Evolutionary conservation across 2,888 invertebrate genomes (phyloP).

Genomic region (Mesorhabditis spiculigera): DNA sequence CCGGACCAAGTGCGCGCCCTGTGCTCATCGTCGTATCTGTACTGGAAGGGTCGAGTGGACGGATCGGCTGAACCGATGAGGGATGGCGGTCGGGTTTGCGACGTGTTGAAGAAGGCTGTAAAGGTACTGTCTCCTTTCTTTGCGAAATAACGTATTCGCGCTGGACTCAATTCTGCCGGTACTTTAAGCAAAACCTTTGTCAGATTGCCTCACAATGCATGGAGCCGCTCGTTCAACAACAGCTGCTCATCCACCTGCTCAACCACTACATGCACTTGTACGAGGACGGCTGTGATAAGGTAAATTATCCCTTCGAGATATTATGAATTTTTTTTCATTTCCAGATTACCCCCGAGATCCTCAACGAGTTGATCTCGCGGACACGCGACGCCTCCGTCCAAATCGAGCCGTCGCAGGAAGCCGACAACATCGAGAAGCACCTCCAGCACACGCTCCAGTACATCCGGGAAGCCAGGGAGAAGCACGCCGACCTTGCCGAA

Average conservation of each 20-base stretch:
- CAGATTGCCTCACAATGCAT: constrained; percentile 90
- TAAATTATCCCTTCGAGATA: constrained; percentile 46
- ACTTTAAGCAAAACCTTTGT: constrained; percentile 4
- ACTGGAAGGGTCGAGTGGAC: constrained; percentile 71
- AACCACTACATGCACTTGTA: constrained; percentile 89
- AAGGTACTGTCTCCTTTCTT: constrained; percentile 60
- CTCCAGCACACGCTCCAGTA: constrained; percentile 67
- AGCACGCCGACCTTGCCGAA: constrained; percentile 5
- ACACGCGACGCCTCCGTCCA: constrained; percentile 88
- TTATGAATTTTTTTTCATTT: not conserved
- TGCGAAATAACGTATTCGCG: not conserved
- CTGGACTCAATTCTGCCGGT: not conserved
- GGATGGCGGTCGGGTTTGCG: constrained; percentile 84
- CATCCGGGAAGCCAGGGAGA: constrained; percentile 9
- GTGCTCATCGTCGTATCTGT: constrained; percentile 74
- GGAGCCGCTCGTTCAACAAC: constrained; percentile 92
- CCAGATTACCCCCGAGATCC: constrained; percentile 70
- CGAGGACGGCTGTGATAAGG: constrained; percentile 78
- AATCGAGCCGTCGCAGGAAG: constrained; percentile 88
- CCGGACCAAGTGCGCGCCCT: constrained; percentile 81
- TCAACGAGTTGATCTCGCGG: constrained; percentile 79
- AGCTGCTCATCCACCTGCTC: constrained; percentile 87
- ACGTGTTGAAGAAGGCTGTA: constrained; percentile 90
- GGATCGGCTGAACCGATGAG: constrained; percentile 65
- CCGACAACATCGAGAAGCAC: constrained; percentile 91